phyloP scores from a whole-genome alignment of 2,888 invertebrate genomes.

The Epinotia brunnichana region DNA sequence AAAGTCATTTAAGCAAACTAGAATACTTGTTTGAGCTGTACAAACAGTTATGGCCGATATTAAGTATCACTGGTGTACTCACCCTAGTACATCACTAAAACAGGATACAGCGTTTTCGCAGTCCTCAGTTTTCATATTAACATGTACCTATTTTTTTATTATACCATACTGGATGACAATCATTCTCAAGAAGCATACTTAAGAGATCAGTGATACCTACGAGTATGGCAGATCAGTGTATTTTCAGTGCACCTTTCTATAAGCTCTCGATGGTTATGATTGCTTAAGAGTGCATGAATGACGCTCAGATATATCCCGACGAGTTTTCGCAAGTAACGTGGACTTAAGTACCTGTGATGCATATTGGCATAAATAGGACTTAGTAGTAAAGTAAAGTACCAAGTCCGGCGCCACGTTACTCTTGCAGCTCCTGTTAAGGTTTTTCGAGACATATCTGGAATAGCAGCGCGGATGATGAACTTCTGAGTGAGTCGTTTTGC shows the following conservation, averaged over 20 bases:
- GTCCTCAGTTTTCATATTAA: too few species aligned
- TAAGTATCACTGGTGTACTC: too few species aligned
- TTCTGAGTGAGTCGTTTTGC: constrained; percentile 67
- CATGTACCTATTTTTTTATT: too few species aligned
- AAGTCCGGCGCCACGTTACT: constrained; percentile 15
- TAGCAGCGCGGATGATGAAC: constrained; percentile 74
- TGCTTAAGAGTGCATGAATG: constrained; percentile 2
- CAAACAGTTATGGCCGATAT: too few species aligned
- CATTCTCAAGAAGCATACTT: too few species aligned
- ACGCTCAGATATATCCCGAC: background rate
- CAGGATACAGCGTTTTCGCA: too few species aligned
- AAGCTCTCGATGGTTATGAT: background rate
- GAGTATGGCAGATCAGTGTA: background rate
- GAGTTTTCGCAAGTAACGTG: background rate
- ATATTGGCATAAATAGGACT: constrained; percentile 7
- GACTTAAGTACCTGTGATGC: constrained; percentile 16
- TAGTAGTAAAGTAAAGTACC: constrained; percentile 1
- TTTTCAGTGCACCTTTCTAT: background rate
- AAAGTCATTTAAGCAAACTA: too few species aligned
- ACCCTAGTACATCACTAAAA: too few species aligned
- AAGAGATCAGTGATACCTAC: background rate
- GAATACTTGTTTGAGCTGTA: too few species aligned
- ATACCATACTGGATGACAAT: too few species aligned
- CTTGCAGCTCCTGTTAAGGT: constrained; percentile 53
- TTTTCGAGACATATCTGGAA: constrained; percentile 67